Evolutionary conservation across 2,888 invertebrate species (phyloP), one percentile per base, ranked within the genome.

Genomic region (Aphidoletes aphidimyza): DNA sequence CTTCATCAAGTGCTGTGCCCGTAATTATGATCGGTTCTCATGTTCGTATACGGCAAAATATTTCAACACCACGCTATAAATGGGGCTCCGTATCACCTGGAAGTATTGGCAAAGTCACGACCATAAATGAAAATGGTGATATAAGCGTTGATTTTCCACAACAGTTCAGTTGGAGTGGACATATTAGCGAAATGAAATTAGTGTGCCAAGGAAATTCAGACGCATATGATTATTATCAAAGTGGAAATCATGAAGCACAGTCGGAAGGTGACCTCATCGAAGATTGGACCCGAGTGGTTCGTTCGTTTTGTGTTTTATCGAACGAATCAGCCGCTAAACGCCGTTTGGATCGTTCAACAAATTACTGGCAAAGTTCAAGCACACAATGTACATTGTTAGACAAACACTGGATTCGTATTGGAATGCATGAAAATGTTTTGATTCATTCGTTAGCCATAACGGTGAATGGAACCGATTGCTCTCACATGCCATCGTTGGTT

Each of bases 371-470:
- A 90, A 98, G 97, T 89, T 92, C 89, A 47, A 85, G 90, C 6
- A 36, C 30, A 30, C 92, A 91, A 26, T 94, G 94, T 85, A 95
- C 95, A 0, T 93, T 94, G 6, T 96, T 94, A 90, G 96, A 97
- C 88, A 94, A 94, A 92, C 98, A 98, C 88, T 98, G 97, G 97
- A 96, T 98, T 86, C 93, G 96, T 9, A 90, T 98, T 84, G 97
- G 98, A 89, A 94, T 98, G 92, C 94, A 95, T 84, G 93, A 94
- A 19, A 96, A 96, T 86, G 93, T 98, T 30, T 91, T 96, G 5
- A 92, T 98, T 17, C 95, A 95, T 85, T 94, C 94, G 0, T 91
- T 98, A 17, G 94, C 94, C 8, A 92, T 96, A 87, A 91, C 91
- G 0, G 93, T 98, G 0, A 96, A 96, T 89, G 96, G 97, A 0